A percentile compares a stretch with the other conserved stretches of the same genome.
These are phyloP conservation scores for Malacosoma neustria DNA, from an alignment of 2,888 invertebrate genomes.

Conservation along the genomic window DNA sequence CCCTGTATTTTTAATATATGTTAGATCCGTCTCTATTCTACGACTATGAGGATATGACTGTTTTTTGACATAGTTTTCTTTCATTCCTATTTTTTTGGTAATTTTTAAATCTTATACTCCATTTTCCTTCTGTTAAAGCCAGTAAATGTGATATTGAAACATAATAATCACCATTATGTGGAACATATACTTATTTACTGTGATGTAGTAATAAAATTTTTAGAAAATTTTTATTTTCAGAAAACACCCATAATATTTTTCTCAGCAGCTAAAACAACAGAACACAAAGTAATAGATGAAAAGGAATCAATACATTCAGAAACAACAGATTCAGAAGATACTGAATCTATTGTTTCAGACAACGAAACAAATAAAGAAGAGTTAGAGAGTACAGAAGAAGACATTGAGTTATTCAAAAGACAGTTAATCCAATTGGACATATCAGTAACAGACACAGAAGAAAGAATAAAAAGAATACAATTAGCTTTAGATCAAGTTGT, in stretches of 20 bases:
- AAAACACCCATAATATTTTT: conserved; percentile 89
- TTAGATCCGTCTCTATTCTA: too few relatives aligned
- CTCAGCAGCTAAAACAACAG: conserved; percentile 83
- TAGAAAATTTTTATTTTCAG: conserved; percentile 43
- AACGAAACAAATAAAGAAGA: conserved; percentile 28
- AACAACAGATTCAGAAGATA: conserved; percentile 33
- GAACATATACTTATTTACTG: too few relatives aligned
- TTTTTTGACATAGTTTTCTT: too few relatives aligned
- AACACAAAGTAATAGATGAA: conserved; percentile 56
- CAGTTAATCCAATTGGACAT: conserved; percentile 66
- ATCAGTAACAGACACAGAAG: conserved; percentile 70
- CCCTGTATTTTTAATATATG: too few relatives aligned
- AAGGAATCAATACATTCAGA: conserved; percentile 18
- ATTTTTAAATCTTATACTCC: too few relatives aligned
- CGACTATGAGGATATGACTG: too few relatives aligned
- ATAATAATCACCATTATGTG: too few relatives aligned
- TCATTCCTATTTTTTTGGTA: too few relatives aligned
- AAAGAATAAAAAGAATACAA: conserved; percentile 72
- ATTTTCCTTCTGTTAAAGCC: too few relatives aligned
- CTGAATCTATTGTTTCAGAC: conserved; percentile 42
- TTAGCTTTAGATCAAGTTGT: conserved; percentile 56
- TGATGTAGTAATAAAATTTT: too few relatives aligned
- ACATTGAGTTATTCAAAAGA: conserved; percentile 63
- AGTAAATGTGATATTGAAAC: too few relatives aligned
- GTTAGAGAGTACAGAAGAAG: conserved; percentile 40